phyloP scores from a whole-genome alignment of 2,113 vertebrate genomes.

The Petrocephalus zakoni region DNA sequence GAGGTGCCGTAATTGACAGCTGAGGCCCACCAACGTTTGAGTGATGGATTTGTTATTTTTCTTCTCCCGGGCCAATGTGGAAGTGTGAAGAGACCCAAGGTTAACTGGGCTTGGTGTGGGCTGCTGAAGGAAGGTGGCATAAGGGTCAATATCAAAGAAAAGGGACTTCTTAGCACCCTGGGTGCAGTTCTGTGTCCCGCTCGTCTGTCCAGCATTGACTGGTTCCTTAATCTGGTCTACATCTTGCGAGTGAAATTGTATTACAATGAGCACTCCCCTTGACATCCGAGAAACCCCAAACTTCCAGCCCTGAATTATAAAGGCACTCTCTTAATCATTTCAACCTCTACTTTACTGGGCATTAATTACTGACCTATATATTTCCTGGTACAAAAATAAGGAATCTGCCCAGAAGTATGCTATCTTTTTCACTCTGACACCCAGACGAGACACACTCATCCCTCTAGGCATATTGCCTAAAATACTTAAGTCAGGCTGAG shows the following conservation, averaged over 20 bases:
- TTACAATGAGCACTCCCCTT: neutral
- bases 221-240: neutral
- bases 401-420: neutral
- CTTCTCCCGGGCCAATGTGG: neutral
- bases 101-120: neutral
- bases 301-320: neutral
- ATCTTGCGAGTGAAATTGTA: neutral
- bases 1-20: conserved; percentile 46
- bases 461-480: neutral
- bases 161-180: neutral
- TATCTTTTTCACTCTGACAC: neutral
- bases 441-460: neutral
- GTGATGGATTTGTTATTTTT: conserved; percentile 18
- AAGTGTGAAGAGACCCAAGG: neutral
- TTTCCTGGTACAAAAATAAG: neutral
- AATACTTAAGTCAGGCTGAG: neutral
- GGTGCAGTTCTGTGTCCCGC: neutral
- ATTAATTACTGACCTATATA: neutral
- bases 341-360: neutral
- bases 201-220: neutral
- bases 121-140: neutral
- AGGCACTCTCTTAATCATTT: neutral
- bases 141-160: neutral
- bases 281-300: neutral
- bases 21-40: conserved; percentile 30